Evolutionary conservation across 2,888 invertebrate species (phyloP), one percentile per base, ranked within the genome.

Genomic region (Drosophila siamana): DNA sequence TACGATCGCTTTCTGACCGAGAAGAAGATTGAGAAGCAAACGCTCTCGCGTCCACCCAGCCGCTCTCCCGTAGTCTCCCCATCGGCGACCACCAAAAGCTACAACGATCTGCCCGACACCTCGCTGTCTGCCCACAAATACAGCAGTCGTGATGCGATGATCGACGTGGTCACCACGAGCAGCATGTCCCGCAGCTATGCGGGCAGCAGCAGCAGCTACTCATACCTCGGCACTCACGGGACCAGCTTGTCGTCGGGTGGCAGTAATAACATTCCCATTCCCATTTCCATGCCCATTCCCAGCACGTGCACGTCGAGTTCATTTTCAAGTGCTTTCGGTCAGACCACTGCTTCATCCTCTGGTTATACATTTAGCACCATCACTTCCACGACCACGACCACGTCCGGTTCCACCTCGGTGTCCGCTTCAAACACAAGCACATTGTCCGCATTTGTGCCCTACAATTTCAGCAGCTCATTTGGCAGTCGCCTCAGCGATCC

Each of bases 1-100:
- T 92, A 92, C 61, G 92, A 92, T 83, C 92, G 92, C n/a, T 90
- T 90, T 51, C 83, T 92, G 16, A 90, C 91, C 24, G 92, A 92
- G 63, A 92, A 91, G 68, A 88, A 91, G 68, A 91, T 92, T 57
- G 91, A 91, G 74, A 89, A 88, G 69, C 89, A 88, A 33, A 84
- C 89, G 26, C 83, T 88, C 44, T 86, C 88, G 22, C 91, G 90
- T 28, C 80, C 82, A 46, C 74, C 76, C 24, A 89, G 90, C 54
- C 89, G 87, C 41, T 91, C 91, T 4, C 91, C 92, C 16, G 76
- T 90, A 38, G 67, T 85, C 22, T 90, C 89, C 2, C 91, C 92
- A 4, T 90, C 91, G 43, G 74, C 82, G 4, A 81, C 87, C 6
- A 80, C 89, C 11, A 89, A 84, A 54, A 88, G 90, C 59, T 90